Evolutionary conservation across 2,113 vertebrate genomes (phyloP).

Genomic region (Phaethon lepturus): DNA sequence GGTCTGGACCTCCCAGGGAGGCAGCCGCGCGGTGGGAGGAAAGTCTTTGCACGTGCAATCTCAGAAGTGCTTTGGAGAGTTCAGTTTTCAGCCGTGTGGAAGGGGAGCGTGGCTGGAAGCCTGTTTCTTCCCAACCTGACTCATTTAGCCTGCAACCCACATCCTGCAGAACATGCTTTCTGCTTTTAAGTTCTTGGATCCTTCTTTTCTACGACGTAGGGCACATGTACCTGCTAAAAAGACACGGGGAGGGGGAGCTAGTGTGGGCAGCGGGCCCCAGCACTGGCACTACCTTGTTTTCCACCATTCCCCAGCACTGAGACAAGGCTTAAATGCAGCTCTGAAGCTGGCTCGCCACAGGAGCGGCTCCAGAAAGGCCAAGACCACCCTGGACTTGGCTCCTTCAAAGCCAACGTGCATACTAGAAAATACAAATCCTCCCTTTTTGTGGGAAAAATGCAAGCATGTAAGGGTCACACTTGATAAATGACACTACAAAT

Average conservation of each 20-base stretch:
- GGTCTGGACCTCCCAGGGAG: not conserved
- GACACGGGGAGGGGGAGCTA: not conserved
- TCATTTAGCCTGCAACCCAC: not conserved
- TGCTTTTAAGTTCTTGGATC: not conserved
- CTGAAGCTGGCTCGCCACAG: not conserved
- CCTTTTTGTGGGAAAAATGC: not conserved
- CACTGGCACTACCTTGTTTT: not conserved
- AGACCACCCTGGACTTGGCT: not conserved
- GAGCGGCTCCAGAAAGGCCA: not conserved
- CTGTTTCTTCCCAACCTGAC: not conserved
- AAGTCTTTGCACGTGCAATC: not conserved
- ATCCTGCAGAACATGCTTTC: not conserved
- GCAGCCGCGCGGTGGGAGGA: not conserved
- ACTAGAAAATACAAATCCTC: not conserved
- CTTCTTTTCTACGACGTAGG: not conserved
- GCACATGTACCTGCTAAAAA: not conserved
- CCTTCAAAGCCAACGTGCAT: not conserved
- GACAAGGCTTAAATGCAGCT: not conserved
- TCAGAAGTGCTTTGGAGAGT: not conserved
- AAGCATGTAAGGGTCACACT: not conserved
- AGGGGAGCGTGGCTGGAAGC: not conserved
- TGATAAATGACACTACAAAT: not conserved
- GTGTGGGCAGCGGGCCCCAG: not conserved
- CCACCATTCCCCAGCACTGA: not conserved
- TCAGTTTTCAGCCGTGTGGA: not conserved